Evolutionary conservation across 2,888 invertebrate genomes (phyloP).

Genomic region (Ryuthela nishihirai): DNA sequence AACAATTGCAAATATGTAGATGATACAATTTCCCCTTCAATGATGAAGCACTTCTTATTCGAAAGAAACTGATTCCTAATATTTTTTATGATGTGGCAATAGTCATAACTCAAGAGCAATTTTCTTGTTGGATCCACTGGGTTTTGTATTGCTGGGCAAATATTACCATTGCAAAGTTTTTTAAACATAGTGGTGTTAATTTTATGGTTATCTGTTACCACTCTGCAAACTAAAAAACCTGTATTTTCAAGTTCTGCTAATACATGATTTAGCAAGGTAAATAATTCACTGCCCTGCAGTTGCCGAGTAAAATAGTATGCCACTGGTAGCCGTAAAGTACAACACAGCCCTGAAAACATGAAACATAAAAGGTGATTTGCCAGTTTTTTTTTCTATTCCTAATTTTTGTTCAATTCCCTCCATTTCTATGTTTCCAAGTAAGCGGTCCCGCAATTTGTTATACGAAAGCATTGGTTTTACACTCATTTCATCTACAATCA

Average conservation of each 20-base stretch:
- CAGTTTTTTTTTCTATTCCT: not conserved
- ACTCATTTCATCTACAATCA: not conserved
- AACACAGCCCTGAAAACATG: not conserved
- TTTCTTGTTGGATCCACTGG: not conserved
- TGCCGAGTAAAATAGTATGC: not conserved
- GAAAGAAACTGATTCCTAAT: not conserved
- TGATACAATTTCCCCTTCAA: not conserved
- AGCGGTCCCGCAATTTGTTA: not conserved
- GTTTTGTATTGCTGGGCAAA: not conserved
- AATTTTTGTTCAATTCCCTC: not conserved
- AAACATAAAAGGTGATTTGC: slow-evolving; percentile 2
- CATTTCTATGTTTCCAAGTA: not conserved
- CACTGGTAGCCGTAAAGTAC: not conserved
- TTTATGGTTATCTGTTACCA: not conserved
- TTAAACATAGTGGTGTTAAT: not conserved
- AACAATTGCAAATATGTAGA: not conserved
- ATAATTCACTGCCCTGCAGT: not conserved
- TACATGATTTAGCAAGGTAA: not conserved
- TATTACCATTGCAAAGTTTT: not conserved
- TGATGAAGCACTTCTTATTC: not conserved
- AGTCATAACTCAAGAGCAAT: slow-evolving; percentile 1
- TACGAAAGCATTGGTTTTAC: not conserved
- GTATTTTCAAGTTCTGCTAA: not conserved
- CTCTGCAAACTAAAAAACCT: not conserved
- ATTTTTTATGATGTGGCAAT: not conserved